Conservation (phyloP, 2,113 vertebrate genomes). For the Choloepus hoffmanni region DNA sequence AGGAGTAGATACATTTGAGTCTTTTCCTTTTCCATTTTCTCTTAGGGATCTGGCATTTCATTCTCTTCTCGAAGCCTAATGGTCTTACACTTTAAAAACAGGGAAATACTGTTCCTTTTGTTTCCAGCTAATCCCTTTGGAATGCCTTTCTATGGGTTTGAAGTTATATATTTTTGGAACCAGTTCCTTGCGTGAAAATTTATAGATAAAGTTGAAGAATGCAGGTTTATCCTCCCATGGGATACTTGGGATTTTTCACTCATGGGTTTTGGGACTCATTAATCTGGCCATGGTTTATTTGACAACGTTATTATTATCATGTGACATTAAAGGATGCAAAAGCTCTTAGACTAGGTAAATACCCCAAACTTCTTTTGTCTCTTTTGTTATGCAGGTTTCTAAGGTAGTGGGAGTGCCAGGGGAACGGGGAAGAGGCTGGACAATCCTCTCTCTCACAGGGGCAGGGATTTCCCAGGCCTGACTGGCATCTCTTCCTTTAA, state of each 20-base stretch:
- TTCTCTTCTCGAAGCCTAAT: constrained; percentile 7
- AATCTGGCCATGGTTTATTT: constrained; percentile 47
- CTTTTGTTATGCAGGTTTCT: constrained; percentile 38
- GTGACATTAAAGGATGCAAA: background rate
- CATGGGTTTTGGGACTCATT: background rate
- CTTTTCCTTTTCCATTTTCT: background rate
- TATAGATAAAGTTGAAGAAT: constrained; percentile 20
- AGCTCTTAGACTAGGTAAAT: background rate
- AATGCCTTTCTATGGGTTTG: background rate
- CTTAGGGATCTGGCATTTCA: background rate
- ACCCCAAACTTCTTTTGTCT: background rate
- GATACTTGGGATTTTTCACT: background rate
- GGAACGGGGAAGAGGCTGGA: constrained; percentile 21
- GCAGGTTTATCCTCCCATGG: background rate
- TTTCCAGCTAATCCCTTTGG: background rate
- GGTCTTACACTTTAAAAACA: background rate
- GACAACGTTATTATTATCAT: constrained; percentile 15
- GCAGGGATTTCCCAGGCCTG: background rate
- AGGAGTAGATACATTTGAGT: background rate
- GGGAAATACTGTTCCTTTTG: background rate
- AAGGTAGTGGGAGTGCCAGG: background rate
- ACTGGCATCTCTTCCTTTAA: background rate
- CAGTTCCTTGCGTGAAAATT: background rate
- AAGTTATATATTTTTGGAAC: background rate
- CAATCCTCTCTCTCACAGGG: background rate